A percentile compares a stretch with the other conserved stretches of the same genome.
These are phyloP conservation scores for Hippopotamus amphibius DNA, from an alignment of 2,113 vertebrate genomes.

Conservation along the genomic window DNA sequence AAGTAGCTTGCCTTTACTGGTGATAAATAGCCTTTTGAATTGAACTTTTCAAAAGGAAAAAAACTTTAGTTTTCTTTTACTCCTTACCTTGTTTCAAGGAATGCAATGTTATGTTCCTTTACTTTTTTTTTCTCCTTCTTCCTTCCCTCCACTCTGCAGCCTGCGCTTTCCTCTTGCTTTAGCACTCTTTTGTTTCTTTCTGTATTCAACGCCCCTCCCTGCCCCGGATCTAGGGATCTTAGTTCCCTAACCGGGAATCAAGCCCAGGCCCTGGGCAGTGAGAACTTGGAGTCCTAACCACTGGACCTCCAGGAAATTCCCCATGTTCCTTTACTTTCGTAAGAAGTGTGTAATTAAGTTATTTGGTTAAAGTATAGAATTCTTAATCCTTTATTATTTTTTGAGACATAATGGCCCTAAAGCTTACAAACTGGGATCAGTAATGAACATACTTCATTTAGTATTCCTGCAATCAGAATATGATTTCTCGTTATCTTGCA, in stretches of 20 bases:
- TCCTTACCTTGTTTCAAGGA: conserved; percentile 23
- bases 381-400: conserved; percentile 34
- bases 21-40: conserved; percentile 61
- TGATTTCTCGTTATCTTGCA: conserved; percentile 72
- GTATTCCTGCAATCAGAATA: conserved; percentile 25
- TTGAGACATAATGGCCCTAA: not conserved
- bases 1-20: conserved; percentile 58
- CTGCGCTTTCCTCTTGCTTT: not conserved
- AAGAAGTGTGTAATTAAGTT: not conserved
- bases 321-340: conserved; percentile 7
- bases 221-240: not conserved
- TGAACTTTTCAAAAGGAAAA: conserved; percentile 54
- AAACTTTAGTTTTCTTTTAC: conserved; percentile 24
- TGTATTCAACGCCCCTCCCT: not conserved
- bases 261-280: not conserved
- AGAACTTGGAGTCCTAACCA: not conserved
- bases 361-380: conserved; percentile 26
- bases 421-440: not conserved
- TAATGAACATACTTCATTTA: not conserved
- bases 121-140: not conserved
- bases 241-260: not conserved
- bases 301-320: not conserved
- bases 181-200: not conserved
- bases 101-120: not conserved
- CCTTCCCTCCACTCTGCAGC: not conserved